Percentiles rank a stretch among this genome's conserved stretches.
Conservation (phyloP, 2,888 invertebrate genomes). For the Spilosoma lubricipeda region DNA sequence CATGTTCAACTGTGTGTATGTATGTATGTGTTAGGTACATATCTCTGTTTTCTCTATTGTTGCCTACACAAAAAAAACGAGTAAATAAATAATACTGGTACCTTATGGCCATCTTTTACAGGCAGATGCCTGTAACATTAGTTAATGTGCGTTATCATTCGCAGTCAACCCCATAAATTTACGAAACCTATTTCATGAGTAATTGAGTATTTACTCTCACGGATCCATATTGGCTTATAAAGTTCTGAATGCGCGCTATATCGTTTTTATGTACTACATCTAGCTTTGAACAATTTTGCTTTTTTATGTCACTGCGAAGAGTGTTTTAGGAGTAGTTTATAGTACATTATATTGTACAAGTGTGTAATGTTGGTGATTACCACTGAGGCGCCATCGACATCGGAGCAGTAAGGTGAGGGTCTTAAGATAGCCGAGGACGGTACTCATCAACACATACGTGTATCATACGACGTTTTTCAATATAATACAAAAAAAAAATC, state of each 20-base stretch:
- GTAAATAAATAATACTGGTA: not conserved
- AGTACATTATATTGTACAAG: no score
- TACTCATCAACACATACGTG: no score
- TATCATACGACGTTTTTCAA: no score
- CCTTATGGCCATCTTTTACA: not conserved
- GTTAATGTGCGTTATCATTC: not conserved
- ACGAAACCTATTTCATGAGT: not conserved
- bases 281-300: not conserved
- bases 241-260: not conserved
- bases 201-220: not conserved
- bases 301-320: not conserved
- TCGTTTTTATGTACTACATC: not conserved
- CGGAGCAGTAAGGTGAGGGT: no score
- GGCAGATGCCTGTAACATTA: not conserved
- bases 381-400: no score
- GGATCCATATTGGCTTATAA: not conserved
- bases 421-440: no score
- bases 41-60: not conserved
- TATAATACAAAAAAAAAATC: no score
- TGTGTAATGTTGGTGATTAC: no score
- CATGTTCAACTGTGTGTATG: no score
- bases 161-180: not conserved
- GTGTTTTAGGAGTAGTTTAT: not conserved
- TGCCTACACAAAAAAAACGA: not conserved
- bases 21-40: no score